Evolutionary conservation across 1,140 invertebrate species (phyloP).

Genomic region (Plutomurus gul): DNA sequence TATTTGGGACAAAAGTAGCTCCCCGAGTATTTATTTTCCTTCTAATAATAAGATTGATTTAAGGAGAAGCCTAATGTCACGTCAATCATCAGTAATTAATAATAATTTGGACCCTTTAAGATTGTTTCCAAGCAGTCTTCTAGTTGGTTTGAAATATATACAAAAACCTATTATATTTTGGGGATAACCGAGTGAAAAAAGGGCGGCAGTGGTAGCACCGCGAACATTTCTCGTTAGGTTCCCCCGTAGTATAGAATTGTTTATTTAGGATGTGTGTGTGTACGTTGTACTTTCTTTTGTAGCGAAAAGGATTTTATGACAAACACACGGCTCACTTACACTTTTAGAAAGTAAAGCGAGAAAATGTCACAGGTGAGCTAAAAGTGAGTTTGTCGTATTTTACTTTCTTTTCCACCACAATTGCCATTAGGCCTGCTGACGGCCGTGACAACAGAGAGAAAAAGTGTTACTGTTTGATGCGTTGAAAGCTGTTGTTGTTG

Average conservation of each 20-base stretch:
- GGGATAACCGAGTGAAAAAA: background rate
- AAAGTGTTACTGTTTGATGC: background rate
- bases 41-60: no score
- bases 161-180: no score
- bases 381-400: background rate
- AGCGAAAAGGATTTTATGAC: slow-evolving; percentile 11
- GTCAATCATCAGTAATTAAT: no score
- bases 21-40: no score
- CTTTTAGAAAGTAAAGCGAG: background rate
- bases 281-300: background rate
- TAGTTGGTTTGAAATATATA: no score
- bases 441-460: background rate
- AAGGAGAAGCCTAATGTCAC: no score
- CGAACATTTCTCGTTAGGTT: no score
- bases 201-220: background rate
- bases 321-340: background rate
- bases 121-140: no score
- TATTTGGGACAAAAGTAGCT: no score
- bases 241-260: background rate
- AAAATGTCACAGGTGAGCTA: slow-evolving; percentile 20
- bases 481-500: slow-evolving; percentile 18
- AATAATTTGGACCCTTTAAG: no score
- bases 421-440: background rate
- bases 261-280: background rate
- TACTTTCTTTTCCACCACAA: slow-evolving; percentile 7